These are phyloP conservation scores for Strigops habroptila DNA, from an alignment of 2,113 vertebrate species.

Conservation along the genomic window DNA sequence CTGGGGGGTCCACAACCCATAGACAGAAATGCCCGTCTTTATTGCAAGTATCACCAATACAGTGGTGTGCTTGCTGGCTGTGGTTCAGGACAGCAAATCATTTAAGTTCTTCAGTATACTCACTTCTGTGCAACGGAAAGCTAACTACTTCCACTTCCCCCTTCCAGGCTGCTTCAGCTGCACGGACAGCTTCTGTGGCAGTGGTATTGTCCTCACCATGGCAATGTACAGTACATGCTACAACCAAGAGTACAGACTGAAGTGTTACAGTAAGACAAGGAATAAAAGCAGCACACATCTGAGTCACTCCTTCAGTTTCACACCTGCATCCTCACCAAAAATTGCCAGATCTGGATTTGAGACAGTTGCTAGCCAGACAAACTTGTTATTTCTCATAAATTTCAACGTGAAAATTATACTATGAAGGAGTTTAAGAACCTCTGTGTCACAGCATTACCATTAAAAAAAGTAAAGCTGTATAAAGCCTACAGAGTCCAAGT, in stretches of 20 bases:
- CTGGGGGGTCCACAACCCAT: not conserved
- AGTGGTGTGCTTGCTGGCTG: not conserved
- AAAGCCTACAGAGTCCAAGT: not conserved
- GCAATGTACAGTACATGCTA: not conserved
- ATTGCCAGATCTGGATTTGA: not conserved
- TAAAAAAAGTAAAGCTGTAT: not conserved
- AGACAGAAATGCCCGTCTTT: not conserved
- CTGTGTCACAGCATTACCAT: not conserved
- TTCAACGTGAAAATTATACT: not conserved
- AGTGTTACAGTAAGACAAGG: not conserved
- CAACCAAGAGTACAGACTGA: not conserved
- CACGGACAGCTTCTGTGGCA: not conserved
- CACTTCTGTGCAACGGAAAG: not conserved
- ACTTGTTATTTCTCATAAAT: not conserved
- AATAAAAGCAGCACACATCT: not conserved
- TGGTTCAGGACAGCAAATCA: not conserved
- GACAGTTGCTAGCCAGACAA: not conserved
- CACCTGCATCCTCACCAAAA: not conserved
- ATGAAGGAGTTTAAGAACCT: not conserved
- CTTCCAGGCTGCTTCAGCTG: not conserved
- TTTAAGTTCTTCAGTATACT: not conserved
- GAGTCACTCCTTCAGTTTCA: not conserved
- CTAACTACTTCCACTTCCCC: not conserved
- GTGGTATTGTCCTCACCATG: not conserved
- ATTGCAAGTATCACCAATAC: not conserved